These are phyloP conservation scores for Dryocosmus kuriphilus DNA, from an alignment of 2,888 invertebrate species.

Conservation along the genomic window DNA sequence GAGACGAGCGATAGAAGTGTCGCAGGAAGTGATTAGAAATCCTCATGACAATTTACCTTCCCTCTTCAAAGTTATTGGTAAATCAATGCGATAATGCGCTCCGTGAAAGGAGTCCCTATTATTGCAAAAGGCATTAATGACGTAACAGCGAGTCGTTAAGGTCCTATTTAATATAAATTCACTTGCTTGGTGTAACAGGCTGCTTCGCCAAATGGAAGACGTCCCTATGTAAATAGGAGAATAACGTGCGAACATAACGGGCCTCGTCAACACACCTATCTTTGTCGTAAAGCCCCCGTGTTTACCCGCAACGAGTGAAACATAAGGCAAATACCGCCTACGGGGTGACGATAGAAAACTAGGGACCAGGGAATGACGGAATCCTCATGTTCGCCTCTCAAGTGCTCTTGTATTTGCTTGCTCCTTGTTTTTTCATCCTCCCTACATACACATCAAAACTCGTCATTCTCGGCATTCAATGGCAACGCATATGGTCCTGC, in stretches of 20 bases:
- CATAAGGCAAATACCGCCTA: slow-evolving; percentile 60
- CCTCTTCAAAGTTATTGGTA: neutral
- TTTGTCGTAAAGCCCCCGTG: slow-evolving; percentile 44
- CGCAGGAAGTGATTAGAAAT: slow-evolving; percentile 10
- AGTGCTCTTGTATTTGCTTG: slow-evolving; percentile 23
- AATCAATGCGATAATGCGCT: slow-evolving; percentile 8
- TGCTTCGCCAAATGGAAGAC: neutral
- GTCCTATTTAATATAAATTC: slow-evolving; percentile 31
- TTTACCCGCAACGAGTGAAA: slow-evolving; percentile 59
- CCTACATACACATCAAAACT: slow-evolving; percentile 17
- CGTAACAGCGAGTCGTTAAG: slow-evolving; percentile 24
- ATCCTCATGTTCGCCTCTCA: slow-evolving; percentile 11
- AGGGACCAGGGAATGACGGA: neutral
- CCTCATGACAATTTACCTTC: neutral
- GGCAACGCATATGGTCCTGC: slow-evolving; percentile 23
- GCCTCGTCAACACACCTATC: slow-evolving; percentile 7
- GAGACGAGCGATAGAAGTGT: slow-evolving; percentile 5
- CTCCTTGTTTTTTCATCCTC: slow-evolving; percentile 20
- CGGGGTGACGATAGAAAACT: slow-evolving; percentile 40
- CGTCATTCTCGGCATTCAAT: slow-evolving; percentile 33
- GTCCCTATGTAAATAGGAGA: slow-evolving; percentile 33
- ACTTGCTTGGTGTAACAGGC: neutral
- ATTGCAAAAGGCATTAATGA: slow-evolving; percentile 12
- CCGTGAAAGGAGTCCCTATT: neutral
- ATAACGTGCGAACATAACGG: slow-evolving; percentile 31